These are phyloP conservation scores for Drosophila nannoptera DNA, from an alignment of 1,140 invertebrate genomes.

Conservation along the genomic window DNA sequence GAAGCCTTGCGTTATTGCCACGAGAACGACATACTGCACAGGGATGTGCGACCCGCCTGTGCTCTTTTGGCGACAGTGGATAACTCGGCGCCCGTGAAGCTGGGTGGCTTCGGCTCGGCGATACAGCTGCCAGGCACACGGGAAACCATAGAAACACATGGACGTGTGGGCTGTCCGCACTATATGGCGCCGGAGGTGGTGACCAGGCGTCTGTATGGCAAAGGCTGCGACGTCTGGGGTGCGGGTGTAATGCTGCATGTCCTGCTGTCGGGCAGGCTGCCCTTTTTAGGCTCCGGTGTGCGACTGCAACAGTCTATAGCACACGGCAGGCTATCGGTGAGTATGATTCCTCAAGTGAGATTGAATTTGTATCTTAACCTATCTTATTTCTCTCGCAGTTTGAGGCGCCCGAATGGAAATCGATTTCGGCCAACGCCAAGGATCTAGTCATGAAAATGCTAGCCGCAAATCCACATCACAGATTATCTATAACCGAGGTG, in stretches of 20 bases:
- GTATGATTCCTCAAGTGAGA: slow-evolving; percentile 32
- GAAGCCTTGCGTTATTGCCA: slow-evolving; percentile 97
- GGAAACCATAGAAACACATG: slow-evolving; percentile 85
- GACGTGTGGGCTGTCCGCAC: slow-evolving; percentile 95
- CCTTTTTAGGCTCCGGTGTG: slow-evolving; percentile 96
- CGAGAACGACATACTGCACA: slow-evolving; percentile 97
- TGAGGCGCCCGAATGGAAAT: slow-evolving; percentile 91
- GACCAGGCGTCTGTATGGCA: slow-evolving; percentile 93
- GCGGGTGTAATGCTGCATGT: slow-evolving; percentile 96
- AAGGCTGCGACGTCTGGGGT: slow-evolving; percentile 97
- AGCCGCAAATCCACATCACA: slow-evolving; percentile 91
- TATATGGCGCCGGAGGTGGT: slow-evolving; percentile 99
- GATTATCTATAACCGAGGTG: slow-evolving; percentile 96
- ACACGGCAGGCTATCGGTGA: slow-evolving; percentile 90
- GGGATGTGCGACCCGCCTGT: slow-evolving; percentile 97
- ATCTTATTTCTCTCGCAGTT: slow-evolving; percentile 83
- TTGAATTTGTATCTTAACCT: background rate
- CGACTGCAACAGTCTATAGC: slow-evolving; percentile 94
- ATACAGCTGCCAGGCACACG: slow-evolving; percentile 91
- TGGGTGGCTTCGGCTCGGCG: slow-evolving; percentile 98
- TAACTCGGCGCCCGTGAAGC: slow-evolving; percentile 98
- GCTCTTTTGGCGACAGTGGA: slow-evolving; percentile 95
- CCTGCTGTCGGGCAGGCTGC: slow-evolving; percentile 94
- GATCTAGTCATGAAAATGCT: slow-evolving; percentile 96
- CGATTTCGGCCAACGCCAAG: slow-evolving; percentile 94